Base-by-base conservation (phyloP, 2,888 invertebrate genomes). In the Lasioglossum oenotherae region DNA sequence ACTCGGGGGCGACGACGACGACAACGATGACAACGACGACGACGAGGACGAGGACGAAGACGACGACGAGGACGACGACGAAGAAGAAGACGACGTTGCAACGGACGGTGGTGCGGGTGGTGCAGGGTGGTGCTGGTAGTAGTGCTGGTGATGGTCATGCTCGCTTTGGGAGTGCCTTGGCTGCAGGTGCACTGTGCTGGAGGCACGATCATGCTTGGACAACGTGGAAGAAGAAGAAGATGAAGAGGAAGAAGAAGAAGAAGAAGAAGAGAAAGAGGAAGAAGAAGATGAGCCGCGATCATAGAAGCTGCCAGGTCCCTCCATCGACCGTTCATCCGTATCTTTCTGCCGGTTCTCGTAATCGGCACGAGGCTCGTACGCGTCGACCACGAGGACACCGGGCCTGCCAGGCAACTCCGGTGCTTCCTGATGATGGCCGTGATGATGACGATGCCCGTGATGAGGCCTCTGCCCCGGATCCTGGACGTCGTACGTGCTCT, bases 171-270 rank as follows among this genome's bases (percentile, higher is more conserved):
- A 92, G 86, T 90, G 95, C 95, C 84, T 95, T 95, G 92, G 90
- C 91, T 91, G 93, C 90, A 91, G 92, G 92, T 93, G 92, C 89
- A 92, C 92, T 89, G 93, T 94, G 93, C 91, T 92, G 91, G 92
- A 93, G 91, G 91, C 92, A 91, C 92, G 92, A 87, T 94, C 94
- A 94, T 94, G 94, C 94, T 94, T 94, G 92, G 93, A 91, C 86
- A 92, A 91, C 88, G 92, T 89, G 78, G 92, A 91, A 87, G 93
- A 92, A 87, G 92, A 93, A 84, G 91, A 92, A 86, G 91, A 90
- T 86, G 92, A 92, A 80, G 92, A 91, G 19, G 91, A 91, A n/a
- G 93, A 92, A 57, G 91, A 91, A 78, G 89, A 91, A 78, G 89
- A 88, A 19, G 75, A 89, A 6, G 84, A 88, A 0, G 82, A 89